Evolutionary conservation across 2,888 invertebrate genomes (phyloP).

Genomic region (Ischnura elegans): DNA sequence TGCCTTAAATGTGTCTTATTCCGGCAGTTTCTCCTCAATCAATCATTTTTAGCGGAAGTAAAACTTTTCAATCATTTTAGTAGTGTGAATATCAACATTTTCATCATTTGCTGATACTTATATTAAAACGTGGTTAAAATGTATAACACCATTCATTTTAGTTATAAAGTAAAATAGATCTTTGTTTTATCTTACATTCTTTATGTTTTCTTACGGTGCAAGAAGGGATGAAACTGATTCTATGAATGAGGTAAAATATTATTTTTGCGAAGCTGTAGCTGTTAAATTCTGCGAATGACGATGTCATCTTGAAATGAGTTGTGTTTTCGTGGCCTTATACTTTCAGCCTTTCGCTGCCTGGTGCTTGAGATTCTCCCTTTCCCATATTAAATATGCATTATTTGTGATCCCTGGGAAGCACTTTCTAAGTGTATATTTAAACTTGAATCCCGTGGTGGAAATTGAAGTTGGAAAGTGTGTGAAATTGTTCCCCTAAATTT

Average conservation of each 20-base stretch:
- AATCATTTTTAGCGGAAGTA: too few species aligned
- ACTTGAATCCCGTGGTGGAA: not conserved
- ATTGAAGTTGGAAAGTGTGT: not conserved
- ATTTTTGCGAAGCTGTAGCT: not conserved
- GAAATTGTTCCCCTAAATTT: not conserved
- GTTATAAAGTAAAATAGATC: not conserved
- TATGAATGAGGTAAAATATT: not conserved
- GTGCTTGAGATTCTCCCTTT: not conserved
- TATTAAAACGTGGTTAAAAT: too few species aligned
- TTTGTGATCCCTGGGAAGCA: not conserved
- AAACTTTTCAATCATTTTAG: too few species aligned
- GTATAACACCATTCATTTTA: not conserved
- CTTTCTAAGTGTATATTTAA: not conserved
- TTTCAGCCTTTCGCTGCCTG: not conserved
- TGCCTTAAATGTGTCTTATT: too few species aligned
- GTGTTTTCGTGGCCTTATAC: not conserved
- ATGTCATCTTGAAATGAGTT: not conserved
- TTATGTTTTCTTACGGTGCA: too few species aligned
- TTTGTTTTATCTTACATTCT: not conserved
- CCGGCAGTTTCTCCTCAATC: too few species aligned
- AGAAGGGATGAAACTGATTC: not conserved
- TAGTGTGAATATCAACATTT: too few species aligned
- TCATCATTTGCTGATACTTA: too few species aligned
- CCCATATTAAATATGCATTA: conserved; percentile 22
- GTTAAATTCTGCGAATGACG: not conserved